Conservation (phyloP, 2,888 invertebrate species). For the Drosophila recens region DNA sequence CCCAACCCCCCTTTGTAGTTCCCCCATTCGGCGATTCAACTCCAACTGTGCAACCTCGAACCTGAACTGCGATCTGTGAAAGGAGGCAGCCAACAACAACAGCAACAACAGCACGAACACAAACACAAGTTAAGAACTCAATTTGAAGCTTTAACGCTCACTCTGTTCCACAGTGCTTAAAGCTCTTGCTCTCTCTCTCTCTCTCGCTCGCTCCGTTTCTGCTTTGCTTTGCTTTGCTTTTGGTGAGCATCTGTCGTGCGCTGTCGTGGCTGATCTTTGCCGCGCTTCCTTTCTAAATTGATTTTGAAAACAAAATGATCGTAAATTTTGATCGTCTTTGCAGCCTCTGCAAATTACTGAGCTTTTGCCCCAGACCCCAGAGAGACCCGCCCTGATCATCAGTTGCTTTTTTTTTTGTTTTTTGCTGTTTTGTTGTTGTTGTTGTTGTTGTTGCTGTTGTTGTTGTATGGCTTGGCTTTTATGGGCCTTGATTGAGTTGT, state of each 20-base stretch:
- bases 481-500: slow-evolving; percentile 84
- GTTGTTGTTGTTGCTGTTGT: slow-evolving; percentile 26
- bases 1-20: neutral
- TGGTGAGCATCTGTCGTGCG: slow-evolving; percentile 58
- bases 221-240: too few relatives aligned
- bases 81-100: slow-evolving; percentile 17
- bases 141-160: slow-evolving; percentile 55
- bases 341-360: slow-evolving; percentile 77
- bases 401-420: slow-evolving; percentile 27
- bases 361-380: slow-evolving; percentile 59
- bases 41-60: slow-evolving; percentile 24
- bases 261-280: slow-evolving; percentile 73
- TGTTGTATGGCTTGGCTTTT: slow-evolving; percentile 67
- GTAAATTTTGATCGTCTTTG: slow-evolving; percentile 80
- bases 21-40: neutral
- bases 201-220: slow-evolving; percentile 18
- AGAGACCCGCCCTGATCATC: slow-evolving; percentile 63
- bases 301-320: slow-evolving; percentile 82
- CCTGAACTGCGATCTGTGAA: slow-evolving; percentile 51
- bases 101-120: slow-evolving; percentile 12
- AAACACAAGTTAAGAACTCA: slow-evolving; percentile 72
- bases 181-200: neutral
- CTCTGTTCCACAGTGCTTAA: slow-evolving; percentile 20
- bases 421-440: too few relatives aligned
- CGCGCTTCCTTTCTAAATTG: slow-evolving; percentile 81